A percentile compares a stretch with the other conserved stretches of the same genome.
Evolutionary conservation across 2,888 invertebrate species (phyloP).

Genomic region (Megalurothrips usitatus): DNA sequence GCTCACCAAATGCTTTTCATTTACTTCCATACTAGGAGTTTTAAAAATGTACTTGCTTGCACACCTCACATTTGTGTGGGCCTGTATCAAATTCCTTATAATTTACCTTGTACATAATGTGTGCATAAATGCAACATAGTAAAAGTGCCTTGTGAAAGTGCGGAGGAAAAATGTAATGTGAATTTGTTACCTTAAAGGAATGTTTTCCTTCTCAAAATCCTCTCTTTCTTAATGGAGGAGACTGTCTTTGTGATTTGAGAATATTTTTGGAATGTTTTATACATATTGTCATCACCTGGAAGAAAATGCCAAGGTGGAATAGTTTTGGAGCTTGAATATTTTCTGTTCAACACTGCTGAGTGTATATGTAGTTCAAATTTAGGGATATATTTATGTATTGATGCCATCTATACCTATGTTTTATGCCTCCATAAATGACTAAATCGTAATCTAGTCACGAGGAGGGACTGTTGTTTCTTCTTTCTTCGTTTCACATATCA

Average conservation of each 20-base stretch:
- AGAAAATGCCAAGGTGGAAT: too few relatives aligned
- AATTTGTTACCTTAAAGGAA: too few relatives aligned
- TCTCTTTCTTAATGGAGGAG: too few relatives aligned
- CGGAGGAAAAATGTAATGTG: too few relatives aligned
- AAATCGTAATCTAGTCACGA: neutral
- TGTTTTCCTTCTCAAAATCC: too few relatives aligned
- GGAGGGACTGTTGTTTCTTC: constrained; percentile 1
- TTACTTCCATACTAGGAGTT: neutral
- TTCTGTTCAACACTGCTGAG: too few relatives aligned
- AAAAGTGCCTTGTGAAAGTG: neutral
- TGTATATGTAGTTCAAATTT: too few relatives aligned
- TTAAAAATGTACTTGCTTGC: too few relatives aligned
- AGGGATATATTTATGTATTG: too few relatives aligned
- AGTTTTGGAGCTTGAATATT: neutral
- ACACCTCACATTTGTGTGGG: too few relatives aligned
- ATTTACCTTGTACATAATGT: neutral
- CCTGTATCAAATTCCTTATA: too few relatives aligned
- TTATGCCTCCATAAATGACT: constrained; percentile 12
- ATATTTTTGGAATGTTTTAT: neutral
- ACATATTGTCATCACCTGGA: neutral
- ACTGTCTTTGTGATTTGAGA: too few relatives aligned
- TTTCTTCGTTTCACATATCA: neutral
- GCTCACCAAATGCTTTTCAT: neutral
- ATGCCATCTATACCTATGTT: neutral
- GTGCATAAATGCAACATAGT: neutral